phyloP scores from a whole-genome alignment of 2,888 invertebrate genomes.

The Lottia scabra region DNA sequence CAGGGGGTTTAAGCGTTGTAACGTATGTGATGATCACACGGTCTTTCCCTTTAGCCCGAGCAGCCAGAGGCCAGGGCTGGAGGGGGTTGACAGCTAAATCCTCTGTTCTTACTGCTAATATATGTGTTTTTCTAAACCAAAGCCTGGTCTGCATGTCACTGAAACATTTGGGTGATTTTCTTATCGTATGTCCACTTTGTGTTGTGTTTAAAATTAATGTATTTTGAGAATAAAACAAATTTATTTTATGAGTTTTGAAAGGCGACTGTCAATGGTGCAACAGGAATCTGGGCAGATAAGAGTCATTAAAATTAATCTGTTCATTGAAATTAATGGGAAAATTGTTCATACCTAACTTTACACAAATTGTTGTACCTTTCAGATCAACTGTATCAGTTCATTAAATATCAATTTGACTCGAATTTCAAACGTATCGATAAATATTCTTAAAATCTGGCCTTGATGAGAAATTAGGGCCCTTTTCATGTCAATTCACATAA shows the following conservation, averaged over 20 bases:
- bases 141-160: neutral
- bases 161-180: neutral
- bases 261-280: neutral
- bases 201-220: neutral
- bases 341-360: too few relatives aligned
- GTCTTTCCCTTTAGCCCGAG: neutral
- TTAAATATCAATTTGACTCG: too few relatives aligned
- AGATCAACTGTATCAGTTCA: too few relatives aligned
- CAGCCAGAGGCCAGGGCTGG: neutral
- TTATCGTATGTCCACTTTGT: constrained; percentile 7
- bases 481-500: too few relatives aligned
- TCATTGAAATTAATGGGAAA: too few relatives aligned
- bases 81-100: constrained; percentile 1
- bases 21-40: neutral
- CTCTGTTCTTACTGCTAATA: neutral
- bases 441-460: too few relatives aligned
- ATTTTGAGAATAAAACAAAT: neutral
- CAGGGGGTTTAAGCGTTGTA: neutral
- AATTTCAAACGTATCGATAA: too few relatives aligned
- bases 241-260: neutral
- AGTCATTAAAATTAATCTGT: too few relatives aligned
- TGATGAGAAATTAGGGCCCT: too few relatives aligned
- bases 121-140: neutral
- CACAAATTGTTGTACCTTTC: too few relatives aligned
- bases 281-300: neutral